Evolutionary conservation across 2,113 vertebrate genomes (phyloP).

Genomic region (Chionomys nivalis): DNA sequence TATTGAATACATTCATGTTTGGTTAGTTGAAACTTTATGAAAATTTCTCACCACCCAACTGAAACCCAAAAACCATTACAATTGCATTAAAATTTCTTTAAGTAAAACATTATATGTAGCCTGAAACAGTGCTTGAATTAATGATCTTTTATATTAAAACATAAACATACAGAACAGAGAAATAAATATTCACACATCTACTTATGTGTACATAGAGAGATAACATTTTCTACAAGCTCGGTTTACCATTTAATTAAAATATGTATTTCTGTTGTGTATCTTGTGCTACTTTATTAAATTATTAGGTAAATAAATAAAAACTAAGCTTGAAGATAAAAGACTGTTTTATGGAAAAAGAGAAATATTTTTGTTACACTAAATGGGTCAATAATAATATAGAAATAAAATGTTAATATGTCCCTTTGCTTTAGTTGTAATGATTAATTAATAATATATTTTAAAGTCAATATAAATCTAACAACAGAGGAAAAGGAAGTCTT

Average conservation of each 20-base stretch:
- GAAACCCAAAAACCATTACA: not conserved
- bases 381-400: not conserved
- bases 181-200: not conserved
- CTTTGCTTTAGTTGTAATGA: not conserved
- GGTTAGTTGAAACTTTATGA: not conserved
- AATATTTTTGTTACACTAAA: not conserved
- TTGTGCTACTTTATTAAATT: not conserved
- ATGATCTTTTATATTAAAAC: not conserved
- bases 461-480: not conserved
- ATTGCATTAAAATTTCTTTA: not conserved
- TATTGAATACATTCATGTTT: not conserved
- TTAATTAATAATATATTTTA: not conserved
- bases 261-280: not conserved
- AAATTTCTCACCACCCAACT: not conserved
- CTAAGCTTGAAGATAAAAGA: not conserved
- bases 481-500: not conserved
- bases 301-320: not conserved
- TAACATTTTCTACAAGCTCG: not conserved
- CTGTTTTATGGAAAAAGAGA: not conserved
- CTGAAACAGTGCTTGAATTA: not conserved
- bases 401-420: not conserved
- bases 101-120: not conserved
- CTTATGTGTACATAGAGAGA: not conserved
- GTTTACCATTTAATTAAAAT: not conserved
- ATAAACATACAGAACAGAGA: not conserved